Conservation (phyloP, 2,113 vertebrate genomes). For the Tragulus kanchil region DNA sequence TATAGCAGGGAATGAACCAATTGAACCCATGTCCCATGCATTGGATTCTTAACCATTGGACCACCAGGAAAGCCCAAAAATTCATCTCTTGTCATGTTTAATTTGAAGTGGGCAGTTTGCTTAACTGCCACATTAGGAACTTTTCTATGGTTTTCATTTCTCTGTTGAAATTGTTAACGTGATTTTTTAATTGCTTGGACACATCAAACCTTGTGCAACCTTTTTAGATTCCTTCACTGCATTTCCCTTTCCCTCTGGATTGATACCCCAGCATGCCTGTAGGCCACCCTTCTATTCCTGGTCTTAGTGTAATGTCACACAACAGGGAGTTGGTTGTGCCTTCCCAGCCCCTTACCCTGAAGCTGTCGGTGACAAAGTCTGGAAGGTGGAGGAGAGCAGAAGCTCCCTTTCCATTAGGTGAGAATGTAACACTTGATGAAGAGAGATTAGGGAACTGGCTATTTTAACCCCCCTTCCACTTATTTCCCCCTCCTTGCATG, state of each 20-base stretch:
- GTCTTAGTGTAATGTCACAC: not conserved
- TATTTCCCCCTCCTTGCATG: not conserved
- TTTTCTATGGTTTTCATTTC: not conserved
- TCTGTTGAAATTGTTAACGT: not conserved
- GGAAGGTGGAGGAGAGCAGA: not conserved
- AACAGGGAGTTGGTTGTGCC: not conserved
- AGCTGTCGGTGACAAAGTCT: not conserved
- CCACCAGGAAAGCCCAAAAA: not conserved
- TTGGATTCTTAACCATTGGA: not conserved
- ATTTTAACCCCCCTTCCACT: not conserved
- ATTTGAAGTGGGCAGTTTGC: not conserved
- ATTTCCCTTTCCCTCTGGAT: not conserved
- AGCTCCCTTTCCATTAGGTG: not conserved
- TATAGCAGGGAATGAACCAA: not conserved
- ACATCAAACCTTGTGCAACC: not conserved
- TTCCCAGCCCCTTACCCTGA: not conserved
- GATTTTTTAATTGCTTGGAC: not conserved
- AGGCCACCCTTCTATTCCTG: not conserved
- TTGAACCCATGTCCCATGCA: not conserved
- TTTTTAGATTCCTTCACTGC: not conserved
- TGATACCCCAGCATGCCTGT: not conserved
- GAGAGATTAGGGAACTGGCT: not conserved
- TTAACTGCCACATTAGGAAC: not conserved
- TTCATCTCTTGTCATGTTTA: not conserved
- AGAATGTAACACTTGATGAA: not conserved